Percentiles rank a stretch among this genome's conserved stretches.
Conservation (phyloP, 37 sponge, comb jelly and placozoan species). For the Geodia barretti region DNA sequence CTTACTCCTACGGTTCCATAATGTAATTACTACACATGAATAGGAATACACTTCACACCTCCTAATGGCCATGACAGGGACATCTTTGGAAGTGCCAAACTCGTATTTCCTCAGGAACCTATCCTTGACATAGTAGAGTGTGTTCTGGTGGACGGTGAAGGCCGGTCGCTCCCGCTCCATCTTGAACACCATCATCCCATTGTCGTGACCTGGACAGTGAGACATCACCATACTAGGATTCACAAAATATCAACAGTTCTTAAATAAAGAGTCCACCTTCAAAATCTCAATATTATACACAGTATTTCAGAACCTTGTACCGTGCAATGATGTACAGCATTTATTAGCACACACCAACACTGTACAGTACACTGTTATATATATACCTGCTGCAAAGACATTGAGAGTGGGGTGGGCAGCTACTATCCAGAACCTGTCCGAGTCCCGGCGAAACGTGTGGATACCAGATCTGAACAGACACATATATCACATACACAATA, state of each 20-base stretch:
- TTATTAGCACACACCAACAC: too few relatives aligned
- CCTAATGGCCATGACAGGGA: slow-evolving; percentile 84
- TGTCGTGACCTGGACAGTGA: slow-evolving; percentile 86
- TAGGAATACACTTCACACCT: slow-evolving; percentile 33
- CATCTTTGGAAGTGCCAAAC: slow-evolving; percentile 86
- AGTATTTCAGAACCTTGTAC: too few relatives aligned
- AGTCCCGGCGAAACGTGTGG: slow-evolving; percentile 91
- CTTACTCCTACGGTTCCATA: too few relatives aligned
- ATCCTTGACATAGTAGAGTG: slow-evolving; percentile 94
- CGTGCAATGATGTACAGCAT: too few relatives aligned
- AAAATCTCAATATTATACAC: too few relatives aligned
- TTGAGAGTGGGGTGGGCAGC: slow-evolving; percentile 95
- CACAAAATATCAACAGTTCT: too few relatives aligned
- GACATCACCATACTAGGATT: not conserved
- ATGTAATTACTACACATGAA: not conserved
- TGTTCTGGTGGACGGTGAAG: slow-evolving; percentile 83
- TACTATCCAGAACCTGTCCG: slow-evolving; percentile 91
- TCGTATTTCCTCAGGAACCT: slow-evolving; percentile 38
- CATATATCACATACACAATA: too few relatives aligned
- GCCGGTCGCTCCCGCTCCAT: slow-evolving; percentile 97
- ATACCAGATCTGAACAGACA: slow-evolving; percentile 87
- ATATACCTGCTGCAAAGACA: slow-evolving; percentile 64
- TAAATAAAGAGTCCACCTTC: too few relatives aligned
- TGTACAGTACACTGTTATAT: too few relatives aligned
- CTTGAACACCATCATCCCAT: slow-evolving; percentile 96